Evolutionary conservation across 35 echinoderm and acorn worm species (phyloP).

Genomic region (Diadema setosum): DNA sequence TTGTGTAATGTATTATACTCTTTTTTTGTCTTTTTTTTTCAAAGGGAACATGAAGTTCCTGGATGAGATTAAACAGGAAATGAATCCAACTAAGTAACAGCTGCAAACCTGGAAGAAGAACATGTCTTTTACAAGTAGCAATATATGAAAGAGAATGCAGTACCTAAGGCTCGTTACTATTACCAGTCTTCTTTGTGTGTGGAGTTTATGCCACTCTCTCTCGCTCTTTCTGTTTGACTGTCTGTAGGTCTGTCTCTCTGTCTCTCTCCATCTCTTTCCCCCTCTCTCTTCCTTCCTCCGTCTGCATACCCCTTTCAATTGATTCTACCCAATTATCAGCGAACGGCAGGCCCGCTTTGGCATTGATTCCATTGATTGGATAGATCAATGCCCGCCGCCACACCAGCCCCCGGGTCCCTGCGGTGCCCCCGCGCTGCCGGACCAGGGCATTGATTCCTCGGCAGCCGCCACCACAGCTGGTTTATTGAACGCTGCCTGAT

Average conservation of each 20-base stretch:
- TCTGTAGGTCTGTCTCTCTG: background rate
- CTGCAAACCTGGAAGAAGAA: background rate
- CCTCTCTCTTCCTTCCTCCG: background rate
- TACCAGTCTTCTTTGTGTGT: background rate
- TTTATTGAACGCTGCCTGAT: slow-evolving; percentile 22
- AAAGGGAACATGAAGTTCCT: no score
- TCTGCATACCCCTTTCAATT: background rate
- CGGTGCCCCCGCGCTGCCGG: background rate
- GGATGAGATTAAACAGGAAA: no score
- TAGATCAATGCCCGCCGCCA: slow-evolving; percentile 30
- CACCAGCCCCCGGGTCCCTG: slow-evolving; percentile 12
- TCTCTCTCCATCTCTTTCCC: background rate
- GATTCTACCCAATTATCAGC: slow-evolving; percentile 22
- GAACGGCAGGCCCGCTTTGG: slow-evolving; percentile 13
- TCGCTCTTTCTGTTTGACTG: background rate
- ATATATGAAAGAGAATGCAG: background rate
- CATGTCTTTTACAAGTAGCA: background rate
- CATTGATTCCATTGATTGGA: slow-evolving; percentile 32
- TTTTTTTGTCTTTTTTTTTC: no score
- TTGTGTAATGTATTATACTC: no score
- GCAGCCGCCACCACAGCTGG: slow-evolving; percentile 19
- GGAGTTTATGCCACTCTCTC: background rate
- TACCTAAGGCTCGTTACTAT: background rate
- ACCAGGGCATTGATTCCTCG: background rate
- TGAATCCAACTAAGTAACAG: background rate